Percentiles rank a stretch among this genome's conserved stretches.
Evolutionary conservation across 2,113 vertebrate genomes (phyloP).

Genomic region (Aviceda subcristata): DNA sequence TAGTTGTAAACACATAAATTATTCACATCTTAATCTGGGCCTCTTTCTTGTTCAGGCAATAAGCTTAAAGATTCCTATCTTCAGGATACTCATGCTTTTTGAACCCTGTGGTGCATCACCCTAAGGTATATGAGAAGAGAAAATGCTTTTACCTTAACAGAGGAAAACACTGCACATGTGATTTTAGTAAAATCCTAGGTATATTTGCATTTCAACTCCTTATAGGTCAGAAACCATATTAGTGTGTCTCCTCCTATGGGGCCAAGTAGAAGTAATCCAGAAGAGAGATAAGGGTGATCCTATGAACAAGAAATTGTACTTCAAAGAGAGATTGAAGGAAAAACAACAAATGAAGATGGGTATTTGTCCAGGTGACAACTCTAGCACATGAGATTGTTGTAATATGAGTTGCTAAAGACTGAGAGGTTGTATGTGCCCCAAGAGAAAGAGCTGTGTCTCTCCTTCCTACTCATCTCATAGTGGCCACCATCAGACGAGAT

Average conservation of each 20-base stretch:
- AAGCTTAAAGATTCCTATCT: not conserved
- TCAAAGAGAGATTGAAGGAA: not conserved
- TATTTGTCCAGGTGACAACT: not conserved
- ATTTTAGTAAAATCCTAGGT: not conserved
- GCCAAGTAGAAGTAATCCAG: not conserved
- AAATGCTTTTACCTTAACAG: not conserved
- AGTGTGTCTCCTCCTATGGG: not conserved
- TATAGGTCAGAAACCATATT: not conserved
- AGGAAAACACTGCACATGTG: accelerated
- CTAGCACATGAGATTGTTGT: not conserved
- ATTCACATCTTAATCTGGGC: not conserved
- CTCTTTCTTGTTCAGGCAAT: not conserved
- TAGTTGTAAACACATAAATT: not conserved
- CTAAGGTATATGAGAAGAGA: not conserved
- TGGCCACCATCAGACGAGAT: not conserved
- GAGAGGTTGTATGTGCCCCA: not conserved
- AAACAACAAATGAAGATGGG: not conserved
- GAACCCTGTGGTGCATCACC: not conserved
- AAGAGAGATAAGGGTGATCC: not conserved
- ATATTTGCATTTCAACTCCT: not conserved
- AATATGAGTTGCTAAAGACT: not conserved
- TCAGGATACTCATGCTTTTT: not conserved
- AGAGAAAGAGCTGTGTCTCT: not conserved
- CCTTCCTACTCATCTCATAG: not conserved
- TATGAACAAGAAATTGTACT: not conserved